Percentiles rank a stretch among this genome's conserved stretches.
These are phyloP conservation scores for Butorides virescens DNA, from an alignment of 2,113 vertebrate species.

Conservation along the genomic window DNA sequence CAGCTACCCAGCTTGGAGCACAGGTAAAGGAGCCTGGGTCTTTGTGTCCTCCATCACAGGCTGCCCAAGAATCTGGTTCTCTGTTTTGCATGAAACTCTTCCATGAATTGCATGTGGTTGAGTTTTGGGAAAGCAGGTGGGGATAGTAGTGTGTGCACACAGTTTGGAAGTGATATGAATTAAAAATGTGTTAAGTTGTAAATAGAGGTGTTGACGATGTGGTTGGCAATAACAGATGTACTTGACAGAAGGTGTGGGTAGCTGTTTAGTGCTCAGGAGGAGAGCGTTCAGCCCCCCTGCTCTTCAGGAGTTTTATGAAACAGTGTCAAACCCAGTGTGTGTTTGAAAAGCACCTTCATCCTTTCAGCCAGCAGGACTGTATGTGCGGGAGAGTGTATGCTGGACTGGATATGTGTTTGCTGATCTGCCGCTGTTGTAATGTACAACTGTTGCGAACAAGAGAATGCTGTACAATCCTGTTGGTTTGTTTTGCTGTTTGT, in stretches of 20 bases:
- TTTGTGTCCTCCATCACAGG: background rate
- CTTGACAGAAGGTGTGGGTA: conserved; percentile 71
- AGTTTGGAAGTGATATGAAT: conserved; percentile 59
- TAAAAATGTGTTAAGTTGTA: conserved; percentile 71
- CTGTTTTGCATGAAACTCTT: background rate
- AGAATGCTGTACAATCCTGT: background rate
- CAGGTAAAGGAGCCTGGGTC: background rate
- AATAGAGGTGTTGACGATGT: conserved; percentile 69
- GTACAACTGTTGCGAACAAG: background rate
- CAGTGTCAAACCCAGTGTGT: background rate
- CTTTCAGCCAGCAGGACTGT: background rate
- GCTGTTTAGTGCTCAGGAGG: conserved; percentile 33
- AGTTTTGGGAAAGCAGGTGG: background rate
- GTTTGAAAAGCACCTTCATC: background rate
- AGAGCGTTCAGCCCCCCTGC: background rate
- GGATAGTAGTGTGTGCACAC: conserved; percentile 30
- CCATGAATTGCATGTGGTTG: background rate
- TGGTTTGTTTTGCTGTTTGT: background rate
- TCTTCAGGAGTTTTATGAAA: conserved; percentile 15
- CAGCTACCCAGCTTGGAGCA: background rate
- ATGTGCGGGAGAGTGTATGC: background rate
- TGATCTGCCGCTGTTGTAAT: background rate
- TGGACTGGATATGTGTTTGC: accelerated
- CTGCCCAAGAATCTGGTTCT: background rate
- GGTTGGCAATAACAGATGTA: conserved; percentile 58